Base-by-base conservation (phyloP, 1,140 invertebrate species). In the Lepidurus apus region DNA sequence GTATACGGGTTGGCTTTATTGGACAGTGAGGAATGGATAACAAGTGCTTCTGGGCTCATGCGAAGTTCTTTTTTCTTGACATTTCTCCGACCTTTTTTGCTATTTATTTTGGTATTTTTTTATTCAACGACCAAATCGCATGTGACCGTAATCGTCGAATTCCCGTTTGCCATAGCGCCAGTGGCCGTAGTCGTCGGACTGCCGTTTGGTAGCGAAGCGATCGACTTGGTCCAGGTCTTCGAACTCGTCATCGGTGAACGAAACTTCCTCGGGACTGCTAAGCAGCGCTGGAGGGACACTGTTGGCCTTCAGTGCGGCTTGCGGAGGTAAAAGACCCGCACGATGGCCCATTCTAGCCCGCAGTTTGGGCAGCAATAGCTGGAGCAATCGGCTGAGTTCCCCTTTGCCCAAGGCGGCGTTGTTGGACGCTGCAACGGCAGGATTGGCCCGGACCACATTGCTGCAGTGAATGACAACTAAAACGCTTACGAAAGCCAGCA, bases 101-200 rank as follows among this genome's bases (percentile, higher is more conserved):
- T 65, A 13, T 21, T 4, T 34, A 34, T 34, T 34, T n/a, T 17
- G 7, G 0, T 65, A 65, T 7, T 65, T 13, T n/a, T n/a, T 6
- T 9, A 65, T 21, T 65, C 77, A 73, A n/a, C 73, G 53, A 75
- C 91, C 91, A 81, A 91, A 91, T 81, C 91, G 84, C 84, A 91
- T 86, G 82, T 91, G 90, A 1, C 91, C 91, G 79, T 91, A 92
- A 82, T 92, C 90, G 81, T 91, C 90, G 81, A 89, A 90, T 43
- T 87, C 82, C 34, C 89, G 86, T 77, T 88, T 88, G 1, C 89
- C 87, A 80, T 88, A 90, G 80, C 89, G 84, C 81, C 91, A 86
- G 77, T 90, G 87, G 8, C 89, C 89, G 81, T 91, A 91, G 81
- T 91, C 90, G 44, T 90, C 88, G 78, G 88, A 88, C 73, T 86